Evolutionary conservation across 2,888 invertebrate genomes (phyloP), one percentile per base, ranked within the genome.

Genomic region (Macropis europaea): DNA sequence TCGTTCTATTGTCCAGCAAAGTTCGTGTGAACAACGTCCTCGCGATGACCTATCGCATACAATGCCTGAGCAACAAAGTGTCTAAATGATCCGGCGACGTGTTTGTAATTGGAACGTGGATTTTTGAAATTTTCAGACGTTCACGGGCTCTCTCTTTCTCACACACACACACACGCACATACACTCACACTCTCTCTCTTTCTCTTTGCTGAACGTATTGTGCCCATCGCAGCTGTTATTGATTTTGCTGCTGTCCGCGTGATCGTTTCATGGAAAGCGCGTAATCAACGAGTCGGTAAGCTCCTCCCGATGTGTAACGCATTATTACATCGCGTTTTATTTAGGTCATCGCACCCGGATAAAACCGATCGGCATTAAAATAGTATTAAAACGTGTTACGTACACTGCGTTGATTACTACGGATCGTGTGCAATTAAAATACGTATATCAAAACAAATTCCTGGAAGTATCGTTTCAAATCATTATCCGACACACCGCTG

Each of bases 31-130:
- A 15, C 43, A 53, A 19, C 34, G 43, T 47, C 73, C 53, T 56
- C 57, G 64, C 74, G 32, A 59, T 30, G 19, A 32, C 24, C 54
- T 30, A 66, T 63, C 26, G 63, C 50, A 64, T 79, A 72, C 76
- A 79, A 63, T 61, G 60, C 45, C 56, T 30, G 52, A 24, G 61
- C 53, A 71, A 71, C 68, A 56, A 79, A 67, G 52, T 66, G 60
- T 57, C 56, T 61, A 59, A 73, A 69, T 52, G 56, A 67, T 73
- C 36, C 30, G 22, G 38, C 45, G 26, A 22, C 28, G 32, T 19
- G 56, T 42, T 73, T 64, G 63, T 47, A 69, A 71, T 72, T 53
- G 62, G 34, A 26, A 32, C 64, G 42, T 63, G 66, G 61, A 80
- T 79, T 73, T 77, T 66, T 68, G 54, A 57, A 48, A 28, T 40